Base-by-base conservation (phyloP, 1,140 invertebrate species). In the Watersipora subatra region DNA sequence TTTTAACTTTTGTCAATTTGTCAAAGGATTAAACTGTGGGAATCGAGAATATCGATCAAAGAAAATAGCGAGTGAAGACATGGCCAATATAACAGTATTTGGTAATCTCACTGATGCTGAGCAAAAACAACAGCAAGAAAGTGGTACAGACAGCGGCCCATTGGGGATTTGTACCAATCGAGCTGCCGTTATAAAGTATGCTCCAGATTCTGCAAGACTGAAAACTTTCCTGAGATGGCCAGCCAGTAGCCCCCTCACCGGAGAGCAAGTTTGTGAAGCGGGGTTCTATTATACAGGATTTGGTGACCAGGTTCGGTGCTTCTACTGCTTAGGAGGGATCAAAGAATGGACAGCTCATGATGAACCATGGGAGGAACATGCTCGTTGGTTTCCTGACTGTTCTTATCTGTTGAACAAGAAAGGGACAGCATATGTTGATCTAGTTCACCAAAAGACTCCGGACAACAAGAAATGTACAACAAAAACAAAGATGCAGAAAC, bases 321-420 rank as follows among this genome's bases (percentile, higher is more conserved):
- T 89, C 73, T 86, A 88, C 71, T 94, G 92, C 73, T 89, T 88
- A 61, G 88, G 89, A 22, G 89, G 89, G 1, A 79, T 93, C 0
- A 90, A 89, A 73, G 88, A 90, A 72, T 94, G 92, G 92, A 88
- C 89, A 75, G 84, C 85, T 25, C 83, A 85, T 62, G 91, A 93
- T 80, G 85, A 90, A 68, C 90, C 90, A 0, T 92, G 90, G 90
- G 85, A 87, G 65, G 89, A 93, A 75, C 92, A 94, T 75, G 89
- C 89, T 0, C 83, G 85, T 28, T 92, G 90, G 89, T 90, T 90
- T 70, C 83, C 85, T 1, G 84, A 87, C 61, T 93, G 91, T 72
- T 83, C 83, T 12, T 92, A 86, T 79, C 76, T 93, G 2, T 79
- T 86, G 27, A 79, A 87, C 30, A 84, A 86, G 56, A 91, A 92